Evolutionary conservation across 2,888 invertebrate species (phyloP).

Genomic region (Drosophila lutescens): DNA sequence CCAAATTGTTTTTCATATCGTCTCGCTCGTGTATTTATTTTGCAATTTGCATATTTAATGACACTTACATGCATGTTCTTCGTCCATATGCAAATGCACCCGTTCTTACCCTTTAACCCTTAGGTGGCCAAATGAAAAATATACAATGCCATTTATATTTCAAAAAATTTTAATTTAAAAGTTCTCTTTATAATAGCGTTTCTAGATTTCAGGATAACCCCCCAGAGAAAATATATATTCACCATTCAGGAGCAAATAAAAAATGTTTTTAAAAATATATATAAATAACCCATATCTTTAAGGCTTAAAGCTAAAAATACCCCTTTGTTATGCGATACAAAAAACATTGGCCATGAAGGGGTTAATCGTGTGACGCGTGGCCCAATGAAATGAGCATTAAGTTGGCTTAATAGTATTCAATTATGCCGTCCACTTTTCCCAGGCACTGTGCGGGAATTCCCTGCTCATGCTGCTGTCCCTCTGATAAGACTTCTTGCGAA

Average conservation of each 20-base stretch:
- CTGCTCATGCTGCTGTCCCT: slow-evolving; percentile 48
- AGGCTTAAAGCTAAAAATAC: background rate
- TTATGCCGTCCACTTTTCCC: slow-evolving; percentile 65
- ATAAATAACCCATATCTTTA: no score
- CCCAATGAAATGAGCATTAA: slow-evolving; percentile 75
- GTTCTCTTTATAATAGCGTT: no score
- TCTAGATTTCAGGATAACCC: no score
- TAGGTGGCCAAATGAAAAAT: background rate
- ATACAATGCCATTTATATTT: background rate
- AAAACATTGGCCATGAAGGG: background rate
- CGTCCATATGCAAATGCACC: slow-evolving; percentile 67
- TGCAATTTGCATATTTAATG: slow-evolving; percentile 82
- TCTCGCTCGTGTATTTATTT: slow-evolving; percentile 54
- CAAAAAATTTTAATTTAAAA: no score
- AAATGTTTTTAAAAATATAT: no score
- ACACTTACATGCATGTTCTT: slow-evolving; percentile 64
- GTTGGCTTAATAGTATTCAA: slow-evolving; percentile 81
- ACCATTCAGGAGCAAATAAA: no score
- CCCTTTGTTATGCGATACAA: background rate
- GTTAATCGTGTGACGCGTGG: slow-evolving; percentile 9
- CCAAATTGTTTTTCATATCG: slow-evolving; percentile 63
- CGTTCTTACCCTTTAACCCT: slow-evolving; percentile 32
- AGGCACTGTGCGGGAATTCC: slow-evolving; percentile 19
- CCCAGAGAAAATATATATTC: no score
- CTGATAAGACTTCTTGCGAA: slow-evolving; percentile 70